phyloP scores from a whole-genome alignment of 2,888 invertebrate genomes.

The Polia nebulosa region DNA sequence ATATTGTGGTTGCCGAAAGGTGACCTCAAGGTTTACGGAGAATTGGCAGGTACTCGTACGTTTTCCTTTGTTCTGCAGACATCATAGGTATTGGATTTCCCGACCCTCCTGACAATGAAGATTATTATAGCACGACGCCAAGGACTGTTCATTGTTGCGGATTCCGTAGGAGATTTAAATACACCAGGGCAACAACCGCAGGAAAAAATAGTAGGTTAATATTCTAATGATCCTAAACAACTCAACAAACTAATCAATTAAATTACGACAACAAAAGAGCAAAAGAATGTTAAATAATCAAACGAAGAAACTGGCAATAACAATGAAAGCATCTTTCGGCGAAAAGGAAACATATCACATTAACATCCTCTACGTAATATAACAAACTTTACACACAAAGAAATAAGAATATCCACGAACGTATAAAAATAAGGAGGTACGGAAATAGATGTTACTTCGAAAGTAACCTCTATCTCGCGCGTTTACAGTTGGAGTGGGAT shows the following conservation, averaged over 20 bases:
- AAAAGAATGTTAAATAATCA: slow-evolving; percentile 24
- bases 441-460: slow-evolving; percentile 71
- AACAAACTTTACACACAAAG: slow-evolving; percentile 70
- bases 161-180: slow-evolving; percentile 5
- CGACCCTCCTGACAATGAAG: slow-evolving; percentile 19
- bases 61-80: slow-evolving; percentile 47
- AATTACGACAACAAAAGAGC: slow-evolving; percentile 28
- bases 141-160: slow-evolving; percentile 29
- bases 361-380: slow-evolving; percentile 60
- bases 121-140: slow-evolving; percentile 40
- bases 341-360: slow-evolving; percentile 62
- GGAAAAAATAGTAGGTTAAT: background rate
- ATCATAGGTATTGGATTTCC: slow-evolving; percentile 42
- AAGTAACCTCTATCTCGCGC: slow-evolving; percentile 65
- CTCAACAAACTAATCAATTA: slow-evolving; percentile 33
- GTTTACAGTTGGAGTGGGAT: slow-evolving; percentile 59
- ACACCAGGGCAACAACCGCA: slow-evolving; percentile 13
- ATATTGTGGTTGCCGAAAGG: slow-evolving; percentile 43
- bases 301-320: slow-evolving; percentile 44
- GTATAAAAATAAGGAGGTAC: slow-evolving; percentile 68
- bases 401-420: slow-evolving; percentile 66
- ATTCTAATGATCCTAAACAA: slow-evolving; percentile 15
- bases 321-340: slow-evolving; percentile 51
- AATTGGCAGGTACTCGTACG: slow-evolving; percentile 50
- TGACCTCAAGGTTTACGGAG: slow-evolving; percentile 41